phyloP scores from a whole-genome alignment of 2,797 vertebrate species.

The Furcifer pardalis region DNA sequence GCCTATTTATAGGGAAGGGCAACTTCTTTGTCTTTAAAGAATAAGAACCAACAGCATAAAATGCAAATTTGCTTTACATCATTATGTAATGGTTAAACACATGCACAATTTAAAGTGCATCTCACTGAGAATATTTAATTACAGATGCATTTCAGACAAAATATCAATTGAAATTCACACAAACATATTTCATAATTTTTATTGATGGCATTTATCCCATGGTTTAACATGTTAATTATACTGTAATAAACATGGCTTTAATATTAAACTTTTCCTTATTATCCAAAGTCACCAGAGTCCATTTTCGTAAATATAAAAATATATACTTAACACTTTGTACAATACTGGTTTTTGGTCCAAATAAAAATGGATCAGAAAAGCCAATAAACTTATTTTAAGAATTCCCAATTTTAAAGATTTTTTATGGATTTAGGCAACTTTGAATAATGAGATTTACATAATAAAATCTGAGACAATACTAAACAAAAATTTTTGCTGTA shows the following conservation, averaged over 20 bases:
- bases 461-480: conserved; percentile 97
- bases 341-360: conserved; percentile 99
- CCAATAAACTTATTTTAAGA: conserved; percentile 99
- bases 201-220: conserved; percentile 99
- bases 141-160: background rate
- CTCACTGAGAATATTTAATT: background rate
- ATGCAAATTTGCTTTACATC: background rate
- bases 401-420: conserved; percentile 98
- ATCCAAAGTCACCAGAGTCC: conserved; percentile 99
- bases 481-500: conserved; percentile 88
- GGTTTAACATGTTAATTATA: conserved; percentile 99
- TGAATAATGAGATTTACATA: conserved; percentile 99
- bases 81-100: background rate
- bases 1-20: too few relatives aligned
- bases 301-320: conserved; percentile 99
- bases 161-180: conserved; percentile 58
- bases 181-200: conserved; percentile 86
- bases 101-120: fast-evolving
- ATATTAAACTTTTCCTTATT: conserved; percentile 99
- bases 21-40: too few relatives aligned
- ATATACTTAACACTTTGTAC: conserved; percentile 99
- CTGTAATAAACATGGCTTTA: conserved; percentile 99
- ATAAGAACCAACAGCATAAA: conserved; percentile 3
- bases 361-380: conserved; percentile 99
- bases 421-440: conserved; percentile 99